Conservation (phyloP, 2,113 vertebrate genomes). For the Pogonocichla stellata region DNA sequence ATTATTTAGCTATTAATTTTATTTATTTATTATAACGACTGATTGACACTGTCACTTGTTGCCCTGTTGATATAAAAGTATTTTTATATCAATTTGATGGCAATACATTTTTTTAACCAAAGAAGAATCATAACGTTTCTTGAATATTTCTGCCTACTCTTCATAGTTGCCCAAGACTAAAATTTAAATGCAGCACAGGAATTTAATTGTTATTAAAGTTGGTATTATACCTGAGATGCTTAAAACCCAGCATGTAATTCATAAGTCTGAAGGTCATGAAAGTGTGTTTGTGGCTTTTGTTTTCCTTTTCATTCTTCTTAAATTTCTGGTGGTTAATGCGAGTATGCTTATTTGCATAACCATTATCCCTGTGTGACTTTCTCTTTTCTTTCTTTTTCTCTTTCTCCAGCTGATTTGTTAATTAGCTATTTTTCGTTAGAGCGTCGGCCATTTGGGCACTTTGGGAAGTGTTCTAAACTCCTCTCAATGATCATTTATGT, state of each 20-base stretch:
- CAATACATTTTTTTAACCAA: neutral
- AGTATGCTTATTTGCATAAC: neutral
- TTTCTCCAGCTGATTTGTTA: neutral
- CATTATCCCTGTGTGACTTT: neutral
- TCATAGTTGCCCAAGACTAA: neutral
- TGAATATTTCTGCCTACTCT: neutral
- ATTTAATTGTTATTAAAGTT: neutral
- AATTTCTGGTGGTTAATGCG: neutral
- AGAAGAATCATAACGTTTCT: neutral
- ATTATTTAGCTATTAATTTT: neutral
- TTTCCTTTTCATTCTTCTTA: neutral
- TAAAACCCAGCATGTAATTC: neutral
- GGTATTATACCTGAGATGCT: neutral
- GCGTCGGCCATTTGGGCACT: neutral
- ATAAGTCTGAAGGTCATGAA: neutral
- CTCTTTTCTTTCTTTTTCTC: neutral
- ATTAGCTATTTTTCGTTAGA: neutral
- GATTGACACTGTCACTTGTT: neutral
- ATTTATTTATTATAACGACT: neutral
- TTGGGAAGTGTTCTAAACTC: neutral
- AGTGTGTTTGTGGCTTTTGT: neutral
- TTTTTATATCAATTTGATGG: neutral
- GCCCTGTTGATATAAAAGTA: neutral
- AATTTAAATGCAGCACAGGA: neutral
- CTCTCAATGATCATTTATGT: neutral